Percentiles rank a stretch among this genome's conserved stretches.
phyloP scores from a whole-genome alignment of 2,797 vertebrate species.

The Diplodus sargus region DNA sequence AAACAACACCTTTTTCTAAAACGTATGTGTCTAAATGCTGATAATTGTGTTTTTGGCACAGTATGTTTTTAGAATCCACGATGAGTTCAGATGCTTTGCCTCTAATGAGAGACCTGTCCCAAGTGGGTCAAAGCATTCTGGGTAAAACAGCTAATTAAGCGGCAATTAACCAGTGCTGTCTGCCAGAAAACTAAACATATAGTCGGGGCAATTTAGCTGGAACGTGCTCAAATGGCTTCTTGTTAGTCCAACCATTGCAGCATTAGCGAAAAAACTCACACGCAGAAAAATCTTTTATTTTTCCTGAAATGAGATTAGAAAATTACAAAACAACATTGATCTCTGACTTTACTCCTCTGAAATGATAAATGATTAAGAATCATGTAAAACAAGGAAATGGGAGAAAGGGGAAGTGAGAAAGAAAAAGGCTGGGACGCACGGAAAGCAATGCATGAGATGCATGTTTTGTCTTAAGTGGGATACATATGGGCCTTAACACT shows the following conservation, averaged over 20 bases:
- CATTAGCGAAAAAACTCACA: constrained; percentile 19
- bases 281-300: constrained; percentile 51
- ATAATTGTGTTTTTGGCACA: constrained; percentile 74
- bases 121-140: constrained; percentile 82
- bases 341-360: constrained; percentile 47
- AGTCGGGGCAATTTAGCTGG: constrained; percentile 75
- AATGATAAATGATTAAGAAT: constrained; percentile 63
- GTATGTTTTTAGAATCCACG: constrained; percentile 61
- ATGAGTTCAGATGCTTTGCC: constrained; percentile 71
- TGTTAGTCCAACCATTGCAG: constrained; percentile 62
- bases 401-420: constrained; percentile 12
- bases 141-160: constrained; percentile 86
- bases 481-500: constrained; percentile 82
- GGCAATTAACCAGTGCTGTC: constrained; percentile 85
- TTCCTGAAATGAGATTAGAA: constrained; percentile 50
- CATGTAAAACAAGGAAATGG: constrained; percentile 44
- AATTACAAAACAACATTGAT: constrained; percentile 61
- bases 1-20: constrained; percentile 72
- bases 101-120: constrained; percentile 86
- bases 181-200: constrained; percentile 81
- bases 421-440: constrained; percentile 29
- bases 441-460: constrained; percentile 73
- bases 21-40: constrained; percentile 63
- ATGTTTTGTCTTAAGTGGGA: constrained; percentile 82
- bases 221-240: constrained; percentile 71